Conservation (phyloP, 2,888 invertebrate species). For the Oscheius sp. region DNA sequence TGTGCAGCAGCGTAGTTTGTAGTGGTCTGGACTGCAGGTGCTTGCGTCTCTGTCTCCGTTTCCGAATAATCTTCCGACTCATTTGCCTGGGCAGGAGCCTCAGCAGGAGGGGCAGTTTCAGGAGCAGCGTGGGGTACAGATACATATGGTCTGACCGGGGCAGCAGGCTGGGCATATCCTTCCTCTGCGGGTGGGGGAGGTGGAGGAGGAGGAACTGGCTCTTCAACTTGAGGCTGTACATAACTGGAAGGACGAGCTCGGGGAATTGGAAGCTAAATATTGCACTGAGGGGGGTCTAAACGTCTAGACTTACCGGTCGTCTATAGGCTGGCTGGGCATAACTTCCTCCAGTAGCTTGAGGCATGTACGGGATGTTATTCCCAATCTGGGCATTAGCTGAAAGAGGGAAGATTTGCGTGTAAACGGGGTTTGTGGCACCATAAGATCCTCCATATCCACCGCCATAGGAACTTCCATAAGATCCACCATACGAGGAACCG, state of each 20-base stretch:
- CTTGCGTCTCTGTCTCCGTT: conserved; percentile 8
- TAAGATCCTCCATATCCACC: background rate
- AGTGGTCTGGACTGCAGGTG: conserved; percentile 3
- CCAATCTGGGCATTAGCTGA: conserved; percentile 29
- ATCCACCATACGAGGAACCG: conserved; percentile 13
- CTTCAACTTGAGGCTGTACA: conserved; percentile 2
- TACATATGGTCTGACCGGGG: conserved; percentile 25
- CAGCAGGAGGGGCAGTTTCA: background rate
- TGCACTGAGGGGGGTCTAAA: background rate
- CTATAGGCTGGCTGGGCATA: background rate
- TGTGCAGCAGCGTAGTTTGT: conserved; percentile 3
- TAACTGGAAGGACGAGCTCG: background rate
- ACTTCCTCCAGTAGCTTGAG: conserved; percentile 1
- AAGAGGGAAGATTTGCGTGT: conserved; percentile 31
- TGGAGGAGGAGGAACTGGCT: conserved; percentile 8
- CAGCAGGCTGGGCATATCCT: conserved; percentile 34
- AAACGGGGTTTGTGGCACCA: conserved; percentile 7
- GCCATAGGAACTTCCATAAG: conserved; percentile 5
- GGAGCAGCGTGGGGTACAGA: conserved; percentile 12
- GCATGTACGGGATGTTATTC: background rate
- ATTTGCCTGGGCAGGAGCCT: background rate
- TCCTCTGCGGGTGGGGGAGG: conserved; percentile 4
- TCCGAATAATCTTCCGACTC: conserved; percentile 8
- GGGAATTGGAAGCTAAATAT: background rate
- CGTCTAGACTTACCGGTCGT: background rate